A percentile compares a stretch with the other conserved stretches of the same genome.
Evolutionary conservation across 2,113 vertebrate species (phyloP).

Genomic region (Abramis brama): DNA sequence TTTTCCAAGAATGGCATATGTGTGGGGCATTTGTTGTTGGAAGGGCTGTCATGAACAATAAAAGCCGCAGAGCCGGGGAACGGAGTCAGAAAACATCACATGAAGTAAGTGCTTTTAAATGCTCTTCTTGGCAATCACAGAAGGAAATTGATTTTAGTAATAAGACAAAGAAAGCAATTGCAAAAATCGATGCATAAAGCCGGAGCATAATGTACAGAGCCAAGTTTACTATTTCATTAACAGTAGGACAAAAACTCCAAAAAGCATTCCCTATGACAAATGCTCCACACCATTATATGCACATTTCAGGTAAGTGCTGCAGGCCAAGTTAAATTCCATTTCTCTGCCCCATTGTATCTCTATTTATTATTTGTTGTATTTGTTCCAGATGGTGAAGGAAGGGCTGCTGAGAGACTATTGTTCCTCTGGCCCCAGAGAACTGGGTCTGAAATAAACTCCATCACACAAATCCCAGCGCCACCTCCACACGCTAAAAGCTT

Average conservation of each 20-base stretch:
- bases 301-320: slow-evolving; percentile 70
- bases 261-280: slow-evolving; percentile 67
- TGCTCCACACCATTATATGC: slow-evolving; percentile 65
- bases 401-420: slow-evolving; percentile 56
- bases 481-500: slow-evolving; percentile 45
- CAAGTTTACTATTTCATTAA: slow-evolving; percentile 71
- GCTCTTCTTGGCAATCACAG: slow-evolving; percentile 63
- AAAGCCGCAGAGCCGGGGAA: slow-evolving; percentile 19
- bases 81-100: slow-evolving; percentile 48
- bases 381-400: slow-evolving; percentile 64
- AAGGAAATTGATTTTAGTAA: slow-evolving; percentile 68
- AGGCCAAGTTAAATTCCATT: slow-evolving; percentile 70
- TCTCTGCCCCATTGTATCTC: slow-evolving; percentile 71
- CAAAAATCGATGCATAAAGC: slow-evolving; percentile 67
- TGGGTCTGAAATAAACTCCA: slow-evolving; percentile 55
- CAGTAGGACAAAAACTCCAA: slow-evolving; percentile 66
- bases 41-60: slow-evolving; percentile 40
- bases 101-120: slow-evolving; percentile 64
- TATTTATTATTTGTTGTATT: slow-evolving; percentile 70
- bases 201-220: slow-evolving; percentile 57
- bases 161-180: slow-evolving; percentile 69
- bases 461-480: slow-evolving; percentile 34
- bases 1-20: slow-evolving; percentile 13
- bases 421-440: slow-evolving; percentile 54
- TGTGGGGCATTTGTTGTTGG: slow-evolving; percentile 30